Percentiles rank a stretch among this genome's conserved stretches.
Evolutionary conservation across 2,113 vertebrate genomes (phyloP).

Genomic region (Vidua macroura): DNA sequence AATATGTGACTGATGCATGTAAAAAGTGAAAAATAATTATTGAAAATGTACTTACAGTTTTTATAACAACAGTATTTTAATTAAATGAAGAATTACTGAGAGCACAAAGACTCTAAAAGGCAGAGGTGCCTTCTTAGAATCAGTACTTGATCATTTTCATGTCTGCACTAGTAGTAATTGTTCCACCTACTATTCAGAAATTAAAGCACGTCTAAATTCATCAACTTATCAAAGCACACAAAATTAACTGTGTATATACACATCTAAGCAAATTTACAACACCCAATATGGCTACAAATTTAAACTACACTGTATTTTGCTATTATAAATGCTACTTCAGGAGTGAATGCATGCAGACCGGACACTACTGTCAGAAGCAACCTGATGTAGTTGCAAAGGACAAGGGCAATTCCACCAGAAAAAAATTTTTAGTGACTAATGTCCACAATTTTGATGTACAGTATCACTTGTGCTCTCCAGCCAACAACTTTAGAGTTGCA

Average conservation of each 20-base stretch:
- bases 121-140: background rate
- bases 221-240: background rate
- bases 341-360: background rate
- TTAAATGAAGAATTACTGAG: background rate
- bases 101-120: background rate
- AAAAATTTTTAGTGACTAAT: background rate
- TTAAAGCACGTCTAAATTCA: background rate
- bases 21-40: background rate
- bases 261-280: background rate
- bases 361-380: background rate
- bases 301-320: background rate
- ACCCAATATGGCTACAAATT: background rate
- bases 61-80: background rate
- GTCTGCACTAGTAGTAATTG: background rate
- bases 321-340: background rate
- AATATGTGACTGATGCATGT: background rate
- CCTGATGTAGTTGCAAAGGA: background rate
- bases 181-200: background rate
- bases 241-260: background rate
- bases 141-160: background rate
- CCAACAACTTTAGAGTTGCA: background rate
- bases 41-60: background rate
- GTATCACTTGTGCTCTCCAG: background rate
- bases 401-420: background rate
- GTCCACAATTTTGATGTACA: background rate